Conservation (phyloP, 2,797 vertebrate genomes). For the Oryzias dopingdopingensis region DNA sequence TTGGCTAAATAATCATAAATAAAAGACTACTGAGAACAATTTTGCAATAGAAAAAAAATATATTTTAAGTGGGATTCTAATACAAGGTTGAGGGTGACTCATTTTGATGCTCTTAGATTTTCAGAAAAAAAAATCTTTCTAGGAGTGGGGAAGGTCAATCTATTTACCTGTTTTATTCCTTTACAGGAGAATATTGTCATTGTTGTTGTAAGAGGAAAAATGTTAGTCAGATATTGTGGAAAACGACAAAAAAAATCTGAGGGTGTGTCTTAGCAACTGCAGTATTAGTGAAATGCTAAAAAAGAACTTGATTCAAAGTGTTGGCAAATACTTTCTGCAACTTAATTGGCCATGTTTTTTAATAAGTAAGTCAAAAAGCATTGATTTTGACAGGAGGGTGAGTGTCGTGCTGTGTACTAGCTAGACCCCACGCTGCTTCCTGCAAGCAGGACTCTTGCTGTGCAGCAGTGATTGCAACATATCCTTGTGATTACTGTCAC, state of each 20-base stretch:
- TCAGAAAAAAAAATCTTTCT: too few species aligned
- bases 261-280: slow-evolving; percentile 38
- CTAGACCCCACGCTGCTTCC: slow-evolving; percentile 60
- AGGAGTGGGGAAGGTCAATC: too few species aligned
- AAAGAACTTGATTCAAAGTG: slow-evolving; percentile 57
- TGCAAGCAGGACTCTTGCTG: slow-evolving; percentile 68
- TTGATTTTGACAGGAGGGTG: slow-evolving; percentile 71
- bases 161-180: too few species aligned
- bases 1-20: too few species aligned
- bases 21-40: too few species aligned
- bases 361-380: slow-evolving; percentile 70
- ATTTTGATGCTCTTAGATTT: too few species aligned
- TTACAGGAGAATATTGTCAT: too few species aligned
- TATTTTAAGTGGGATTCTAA: too few species aligned
- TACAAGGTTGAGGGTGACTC: too few species aligned
- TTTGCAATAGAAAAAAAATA: too few species aligned
- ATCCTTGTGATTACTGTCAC: slow-evolving; percentile 77
- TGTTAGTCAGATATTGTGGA: too few species aligned
- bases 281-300: slow-evolving; percentile 22
- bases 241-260: background rate
- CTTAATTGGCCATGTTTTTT: slow-evolving; percentile 75
- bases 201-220: too few species aligned
- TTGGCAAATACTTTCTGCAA: slow-evolving; percentile 68
- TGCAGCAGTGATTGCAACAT: slow-evolving; percentile 78
- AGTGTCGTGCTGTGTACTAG: slow-evolving; percentile 61